A percentile compares a stretch with the other conserved stretches of the same genome.
Evolutionary conservation across 2,113 vertebrate species (phyloP).

Genomic region (Microcebus lehilahytsara): DNA sequence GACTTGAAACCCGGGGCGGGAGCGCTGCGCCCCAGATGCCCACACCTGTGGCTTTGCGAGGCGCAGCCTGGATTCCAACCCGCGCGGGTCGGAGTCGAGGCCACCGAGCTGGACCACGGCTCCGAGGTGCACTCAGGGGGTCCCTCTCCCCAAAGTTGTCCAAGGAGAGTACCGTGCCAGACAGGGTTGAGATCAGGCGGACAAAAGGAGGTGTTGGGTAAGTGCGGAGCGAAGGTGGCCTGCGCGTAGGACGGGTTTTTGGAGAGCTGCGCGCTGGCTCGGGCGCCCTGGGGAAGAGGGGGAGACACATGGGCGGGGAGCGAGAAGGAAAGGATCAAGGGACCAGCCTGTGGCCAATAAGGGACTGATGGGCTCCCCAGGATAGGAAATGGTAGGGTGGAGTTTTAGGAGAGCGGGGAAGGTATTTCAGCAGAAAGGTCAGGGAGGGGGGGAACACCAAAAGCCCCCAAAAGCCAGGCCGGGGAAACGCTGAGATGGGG

Average conservation of each 20-base stretch:
- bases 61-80: neutral
- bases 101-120: neutral
- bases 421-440: neutral
- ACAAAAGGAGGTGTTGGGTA: neutral
- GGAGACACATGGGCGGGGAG: neutral
- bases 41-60: conserved; percentile 41
- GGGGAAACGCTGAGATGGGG: neutral
- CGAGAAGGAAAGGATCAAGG: neutral
- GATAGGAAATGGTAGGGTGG: neutral
- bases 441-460: too few species aligned
- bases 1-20: neutral
- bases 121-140: neutral
- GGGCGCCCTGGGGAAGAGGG: neutral
- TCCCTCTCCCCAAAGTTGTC: neutral
- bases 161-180: neutral
- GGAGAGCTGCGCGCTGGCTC: neutral
- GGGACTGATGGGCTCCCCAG: neutral
- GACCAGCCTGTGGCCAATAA: neutral
- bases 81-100: fast-evolving
- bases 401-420: neutral
- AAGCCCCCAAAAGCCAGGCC: neutral
- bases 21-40: neutral
- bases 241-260: fast-evolving
- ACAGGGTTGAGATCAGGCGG: too few species aligned
- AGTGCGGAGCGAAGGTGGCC: neutral